A percentile compares a stretch with the other conserved stretches of the same genome.
These are phyloP conservation scores for Mus spicilegus DNA, from an alignment of 2,113 vertebrate species.

Conservation along the genomic window DNA sequence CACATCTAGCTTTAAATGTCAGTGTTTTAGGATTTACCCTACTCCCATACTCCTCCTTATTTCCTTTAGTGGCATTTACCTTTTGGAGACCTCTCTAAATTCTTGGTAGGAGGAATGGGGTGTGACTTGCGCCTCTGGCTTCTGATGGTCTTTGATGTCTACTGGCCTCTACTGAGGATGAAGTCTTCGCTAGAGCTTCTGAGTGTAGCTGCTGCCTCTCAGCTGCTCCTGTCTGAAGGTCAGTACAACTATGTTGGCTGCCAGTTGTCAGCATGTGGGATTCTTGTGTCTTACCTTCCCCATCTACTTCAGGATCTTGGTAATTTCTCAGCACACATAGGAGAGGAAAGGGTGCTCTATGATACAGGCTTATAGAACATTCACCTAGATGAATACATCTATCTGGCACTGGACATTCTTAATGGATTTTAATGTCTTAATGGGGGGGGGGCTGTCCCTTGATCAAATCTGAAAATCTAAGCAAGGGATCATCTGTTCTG, in stretches of 20 bases:
- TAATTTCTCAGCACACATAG: background rate
- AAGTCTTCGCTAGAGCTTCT: background rate
- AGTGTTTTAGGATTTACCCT: background rate
- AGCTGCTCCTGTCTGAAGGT: background rate
- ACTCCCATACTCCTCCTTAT: background rate
- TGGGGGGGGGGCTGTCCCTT: background rate
- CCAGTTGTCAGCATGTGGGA: background rate
- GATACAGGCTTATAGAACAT: background rate
- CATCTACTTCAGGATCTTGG: background rate
- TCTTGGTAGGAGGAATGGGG: background rate
- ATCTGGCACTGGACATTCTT: background rate
- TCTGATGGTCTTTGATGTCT: background rate
- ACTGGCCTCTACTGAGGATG: background rate
- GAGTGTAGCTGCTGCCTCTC: background rate
- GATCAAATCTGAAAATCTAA: background rate
- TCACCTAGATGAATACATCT: background rate
- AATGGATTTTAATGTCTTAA: background rate
- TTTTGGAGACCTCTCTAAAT: background rate
- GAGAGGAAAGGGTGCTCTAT: background rate
- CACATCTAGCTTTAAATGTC: conserved; percentile 20
- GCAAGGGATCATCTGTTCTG: background rate
- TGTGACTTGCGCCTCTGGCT: background rate
- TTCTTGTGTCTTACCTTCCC: background rate
- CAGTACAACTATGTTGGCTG: background rate
- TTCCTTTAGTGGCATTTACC: background rate